Base-by-base conservation (phyloP, 2,113 vertebrate species). In the Verasper variegatus region DNA sequence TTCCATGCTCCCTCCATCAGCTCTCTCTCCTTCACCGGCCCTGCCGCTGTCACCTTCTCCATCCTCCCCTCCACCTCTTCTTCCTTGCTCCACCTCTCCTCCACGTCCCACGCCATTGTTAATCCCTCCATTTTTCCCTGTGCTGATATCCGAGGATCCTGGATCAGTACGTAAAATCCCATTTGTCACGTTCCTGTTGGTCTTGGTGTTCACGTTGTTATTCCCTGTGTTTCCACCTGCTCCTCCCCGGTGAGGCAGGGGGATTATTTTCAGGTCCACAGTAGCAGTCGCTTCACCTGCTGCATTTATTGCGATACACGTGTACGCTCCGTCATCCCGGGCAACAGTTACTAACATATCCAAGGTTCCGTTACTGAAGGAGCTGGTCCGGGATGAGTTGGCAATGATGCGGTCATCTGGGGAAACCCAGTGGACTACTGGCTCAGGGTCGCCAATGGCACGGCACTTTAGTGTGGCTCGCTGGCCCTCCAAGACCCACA, bases 401-500 rank as follows among this genome's bases (percentile, higher is more conserved):
- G 95, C 92, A 0, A 98, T 88, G 45, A 98, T 96, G 47, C 95
- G 95, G 83, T 97, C 96, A 7, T 97, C 96, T 0, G 97, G 97
- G 21, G 96, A 96, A 9, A 98, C 96, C 97, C 97, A 98, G 90
- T 97, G 97, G 78, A 97, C 90, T 12, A 95, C 92, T 0, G 97
- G 97, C 51, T 93, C 92, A 0, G 97, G 97, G 91, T 98, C 97
- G 0, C 97, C 97, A 0, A 97, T 95, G 62, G 97, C 93, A 2
- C 96, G 93, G 73, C 97, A 98, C 68, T 95, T 93, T 1, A 98
- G 89, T 0, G 94, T 96, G 74, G 97, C 97, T 51, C 95, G 83
- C 89, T 97, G 97, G 54, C 97, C 97, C 74, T 98, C 97, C 73
- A 98, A 89, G 23, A 97, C 95, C 96, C 96, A 97, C 27, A 97